Evolutionary conservation across 2,888 invertebrate genomes (phyloP).

Genomic region (Carpatolechia fugitivella): DNA sequence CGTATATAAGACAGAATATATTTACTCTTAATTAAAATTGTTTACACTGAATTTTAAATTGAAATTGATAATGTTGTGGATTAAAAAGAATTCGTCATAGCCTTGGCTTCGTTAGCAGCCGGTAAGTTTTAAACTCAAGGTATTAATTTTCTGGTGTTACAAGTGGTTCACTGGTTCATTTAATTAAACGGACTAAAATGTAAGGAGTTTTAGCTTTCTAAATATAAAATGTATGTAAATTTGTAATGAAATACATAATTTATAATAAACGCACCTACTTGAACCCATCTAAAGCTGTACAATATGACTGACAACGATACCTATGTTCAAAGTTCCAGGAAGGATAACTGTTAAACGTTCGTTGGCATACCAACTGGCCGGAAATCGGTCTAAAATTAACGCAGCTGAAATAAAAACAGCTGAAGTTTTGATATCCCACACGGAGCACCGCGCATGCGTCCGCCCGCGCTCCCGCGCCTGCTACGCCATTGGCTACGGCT

Average conservation of each 20-base stretch:
- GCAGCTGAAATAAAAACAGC: constrained; percentile 38
- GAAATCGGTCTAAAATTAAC: constrained; percentile 37
- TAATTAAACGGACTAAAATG: too few species aligned
- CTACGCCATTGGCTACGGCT: constrained; percentile 59
- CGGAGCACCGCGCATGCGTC: constrained; percentile 41
- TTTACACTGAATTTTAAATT: background rate
- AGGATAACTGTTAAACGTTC: background rate
- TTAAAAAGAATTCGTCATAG: constrained; percentile 38
- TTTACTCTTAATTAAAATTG: background rate
- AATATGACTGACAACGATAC: too few species aligned
- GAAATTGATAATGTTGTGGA: background rate
- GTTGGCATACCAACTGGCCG: constrained; percentile 24
- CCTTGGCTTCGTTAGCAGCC: constrained; percentile 47
- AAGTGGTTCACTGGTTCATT: constrained; percentile 32
- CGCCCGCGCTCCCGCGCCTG: constrained; percentile 54
- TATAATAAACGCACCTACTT: too few species aligned
- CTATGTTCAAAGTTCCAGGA: too few species aligned
- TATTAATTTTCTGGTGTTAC: constrained; percentile 44
- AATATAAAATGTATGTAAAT: too few species aligned
- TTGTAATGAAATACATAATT: too few species aligned
- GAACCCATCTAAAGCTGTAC: too few species aligned
- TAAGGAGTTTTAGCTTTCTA: too few species aligned
- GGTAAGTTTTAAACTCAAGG: constrained; percentile 33
- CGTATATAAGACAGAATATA: too few species aligned
- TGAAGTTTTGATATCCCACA: constrained; percentile 38